phyloP scores from a whole-genome alignment of 1,140 invertebrate species.

The Trissolcus basalis region DNA sequence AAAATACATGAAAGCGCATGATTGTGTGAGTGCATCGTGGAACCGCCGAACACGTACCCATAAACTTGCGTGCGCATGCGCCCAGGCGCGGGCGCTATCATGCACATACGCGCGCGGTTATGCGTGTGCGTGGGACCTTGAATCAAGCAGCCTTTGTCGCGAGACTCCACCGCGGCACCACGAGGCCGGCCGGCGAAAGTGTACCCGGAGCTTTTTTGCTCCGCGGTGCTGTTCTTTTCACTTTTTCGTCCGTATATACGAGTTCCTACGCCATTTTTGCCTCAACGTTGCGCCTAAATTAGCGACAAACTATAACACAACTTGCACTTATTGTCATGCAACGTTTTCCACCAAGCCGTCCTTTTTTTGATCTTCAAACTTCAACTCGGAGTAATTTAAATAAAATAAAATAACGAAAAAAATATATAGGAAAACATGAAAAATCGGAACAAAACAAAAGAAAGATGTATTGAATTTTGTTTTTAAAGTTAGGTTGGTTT shows the following conservation, averaged over 20 bases:
- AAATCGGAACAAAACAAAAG: neutral
- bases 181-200: slow-evolving; percentile 77
- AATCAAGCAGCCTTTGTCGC: slow-evolving; percentile 77
- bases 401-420: neutral
- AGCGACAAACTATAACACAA: slow-evolving; percentile 57
- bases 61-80: slow-evolving; percentile 33
- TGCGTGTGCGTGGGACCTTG: slow-evolving; percentile 74
- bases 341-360: slow-evolving; percentile 22
- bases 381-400: neutral
- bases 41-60: slow-evolving; percentile 14
- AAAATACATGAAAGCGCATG: slow-evolving; percentile 55
- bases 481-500: neutral
- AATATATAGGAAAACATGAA: neutral
- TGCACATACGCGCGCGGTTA: slow-evolving; percentile 46
- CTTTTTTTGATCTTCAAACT: slow-evolving; percentile 4
- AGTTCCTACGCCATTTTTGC: slow-evolving; percentile 67
- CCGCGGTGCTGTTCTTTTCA: slow-evolving; percentile 62
- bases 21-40: slow-evolving; percentile 30
- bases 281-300: slow-evolving; percentile 65
- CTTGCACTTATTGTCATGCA: slow-evolving; percentile 44
- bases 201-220: slow-evolving; percentile 76
- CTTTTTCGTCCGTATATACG: slow-evolving; percentile 58
- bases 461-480: too few relatives aligned
- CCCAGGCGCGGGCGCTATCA: slow-evolving; percentile 38
- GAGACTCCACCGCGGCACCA: slow-evolving; percentile 69